Percentiles rank a stretch among this genome's conserved stretches.
Evolutionary conservation across 30 jellyfish, hydroid and myxozoan genomes (phyloP).

Genomic region (Pelagia noctiluca): DNA sequence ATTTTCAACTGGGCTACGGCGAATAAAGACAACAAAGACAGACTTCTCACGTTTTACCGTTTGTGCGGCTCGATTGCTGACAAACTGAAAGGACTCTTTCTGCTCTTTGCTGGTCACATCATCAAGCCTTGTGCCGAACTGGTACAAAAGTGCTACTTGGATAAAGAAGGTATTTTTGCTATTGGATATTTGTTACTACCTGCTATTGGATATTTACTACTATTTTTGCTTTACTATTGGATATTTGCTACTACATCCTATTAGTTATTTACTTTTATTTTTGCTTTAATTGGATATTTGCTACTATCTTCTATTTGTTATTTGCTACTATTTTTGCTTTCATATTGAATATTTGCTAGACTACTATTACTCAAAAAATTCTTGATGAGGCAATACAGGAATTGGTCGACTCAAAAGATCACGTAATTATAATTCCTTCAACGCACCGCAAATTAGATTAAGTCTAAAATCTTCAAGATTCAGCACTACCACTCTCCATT

Average conservation of each 20-base stretch:
- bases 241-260: too few relatives aligned
- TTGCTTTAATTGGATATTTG: background rate
- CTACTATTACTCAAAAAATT: too few relatives aligned
- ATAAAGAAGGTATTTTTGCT: slow-evolving; percentile 44
- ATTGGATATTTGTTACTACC: background rate
- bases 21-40: slow-evolving; percentile 25
- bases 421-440: too few relatives aligned
- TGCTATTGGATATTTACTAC: background rate
- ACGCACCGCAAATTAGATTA: too few relatives aligned
- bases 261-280: too few relatives aligned
- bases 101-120: slow-evolving; percentile 84
- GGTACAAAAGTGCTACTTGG: slow-evolving; percentile 26
- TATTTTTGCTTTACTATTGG: too few relatives aligned
- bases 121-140: slow-evolving; percentile 77
- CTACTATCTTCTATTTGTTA: background rate
- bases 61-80: slow-evolving; percentile 73
- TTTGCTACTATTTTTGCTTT: too few relatives aligned
- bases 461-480: too few relatives aligned
- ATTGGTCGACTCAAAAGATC: too few relatives aligned
- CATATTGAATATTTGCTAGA: too few relatives aligned
- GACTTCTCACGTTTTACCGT: slow-evolving; percentile 72
- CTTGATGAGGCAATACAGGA: too few relatives aligned
- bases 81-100: slow-evolving; percentile 76
- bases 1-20: slow-evolving; percentile 74
- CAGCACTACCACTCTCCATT: too few relatives aligned